phyloP scores from a whole-genome alignment of 2,113 vertebrate species.

The Patagioenas fasciata region DNA sequence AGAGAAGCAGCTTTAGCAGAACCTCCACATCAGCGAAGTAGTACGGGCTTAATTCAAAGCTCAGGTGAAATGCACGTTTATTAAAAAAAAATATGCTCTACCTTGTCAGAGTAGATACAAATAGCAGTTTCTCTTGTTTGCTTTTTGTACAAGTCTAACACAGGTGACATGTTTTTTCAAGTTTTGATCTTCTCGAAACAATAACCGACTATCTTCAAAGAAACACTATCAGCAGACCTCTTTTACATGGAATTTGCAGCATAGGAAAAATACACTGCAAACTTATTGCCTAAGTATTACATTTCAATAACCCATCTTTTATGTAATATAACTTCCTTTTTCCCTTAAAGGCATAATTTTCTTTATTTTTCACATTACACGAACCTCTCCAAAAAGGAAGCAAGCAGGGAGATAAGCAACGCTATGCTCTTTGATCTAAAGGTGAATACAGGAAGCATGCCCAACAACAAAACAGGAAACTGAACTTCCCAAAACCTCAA shows the following conservation, averaged over 20 bases:
- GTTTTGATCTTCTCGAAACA: neutral
- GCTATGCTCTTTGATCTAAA: neutral
- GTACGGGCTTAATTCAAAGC: neutral
- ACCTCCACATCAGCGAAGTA: neutral
- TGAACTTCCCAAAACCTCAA: neutral
- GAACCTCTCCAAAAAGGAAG: neutral
- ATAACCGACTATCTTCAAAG: neutral
- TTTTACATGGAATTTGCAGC: neutral
- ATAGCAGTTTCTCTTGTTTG: neutral
- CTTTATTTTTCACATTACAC: neutral
- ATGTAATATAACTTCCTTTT: neutral
- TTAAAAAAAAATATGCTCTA: neutral
- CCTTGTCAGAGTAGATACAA: neutral
- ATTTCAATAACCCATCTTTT: neutral
- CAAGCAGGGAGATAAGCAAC: neutral
- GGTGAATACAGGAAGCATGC: neutral
- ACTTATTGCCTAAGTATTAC: neutral
- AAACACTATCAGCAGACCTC: neutral
- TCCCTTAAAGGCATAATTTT: neutral
- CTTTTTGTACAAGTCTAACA: neutral
- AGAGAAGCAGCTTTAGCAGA: neutral
- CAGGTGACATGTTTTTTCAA: neutral
- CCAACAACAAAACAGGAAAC: neutral
- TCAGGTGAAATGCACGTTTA: neutral
- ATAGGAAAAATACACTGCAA: neutral